These are phyloP conservation scores for Aphodius granarius DNA, from an alignment of 2,888 invertebrate species.

Conservation along the genomic window DNA sequence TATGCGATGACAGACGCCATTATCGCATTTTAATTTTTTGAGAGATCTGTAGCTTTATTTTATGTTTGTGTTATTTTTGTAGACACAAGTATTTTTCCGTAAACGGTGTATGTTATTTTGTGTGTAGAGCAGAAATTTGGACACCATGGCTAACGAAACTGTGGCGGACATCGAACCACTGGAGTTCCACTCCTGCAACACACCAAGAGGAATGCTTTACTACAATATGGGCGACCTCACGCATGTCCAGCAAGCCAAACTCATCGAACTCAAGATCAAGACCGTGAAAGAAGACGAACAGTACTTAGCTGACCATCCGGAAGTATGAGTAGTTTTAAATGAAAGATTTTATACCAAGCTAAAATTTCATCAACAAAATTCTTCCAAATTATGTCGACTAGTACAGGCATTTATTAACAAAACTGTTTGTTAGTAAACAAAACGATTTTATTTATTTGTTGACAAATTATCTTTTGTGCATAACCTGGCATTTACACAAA, in stretches of 20 bases:
- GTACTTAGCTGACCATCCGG: constrained; percentile 46
- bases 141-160: constrained; percentile 43
- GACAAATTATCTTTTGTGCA: no score
- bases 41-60: background rate
- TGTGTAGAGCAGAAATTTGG: background rate
- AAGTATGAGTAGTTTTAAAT: constrained; percentile 36
- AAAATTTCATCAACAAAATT: background rate
- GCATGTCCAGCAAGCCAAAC: constrained; percentile 39
- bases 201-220: constrained; percentile 44
- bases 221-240: constrained; percentile 44
- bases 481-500: no score
- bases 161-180: constrained; percentile 34
- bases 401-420: no score
- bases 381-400: no score
- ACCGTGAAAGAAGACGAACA: constrained; percentile 43
- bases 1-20: background rate
- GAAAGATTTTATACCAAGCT: background rate
- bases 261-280: constrained; percentile 43
- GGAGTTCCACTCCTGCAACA: constrained; percentile 44
- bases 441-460: no score
- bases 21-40: background rate
- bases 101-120: background rate
- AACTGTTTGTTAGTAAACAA: no score
- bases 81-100: background rate
- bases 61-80: background rate